These are phyloP conservation scores for Pseudomyrmex concolor DNA, from an alignment of 1,140 invertebrate genomes.

Conservation along the genomic window DNA sequence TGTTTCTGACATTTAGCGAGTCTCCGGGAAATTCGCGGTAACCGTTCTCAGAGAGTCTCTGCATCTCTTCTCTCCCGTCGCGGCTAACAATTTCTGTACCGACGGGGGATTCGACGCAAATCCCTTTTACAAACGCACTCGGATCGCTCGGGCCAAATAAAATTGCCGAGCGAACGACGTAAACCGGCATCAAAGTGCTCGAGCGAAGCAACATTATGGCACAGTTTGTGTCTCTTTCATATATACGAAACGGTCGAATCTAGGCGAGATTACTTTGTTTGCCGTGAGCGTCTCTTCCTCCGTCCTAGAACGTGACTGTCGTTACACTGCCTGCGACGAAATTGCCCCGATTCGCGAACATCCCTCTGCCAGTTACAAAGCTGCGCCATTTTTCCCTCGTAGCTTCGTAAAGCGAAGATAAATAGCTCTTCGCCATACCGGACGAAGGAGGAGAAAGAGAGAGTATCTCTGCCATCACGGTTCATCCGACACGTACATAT, in stretches of 20 bases:
- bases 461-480: constrained; percentile 49
- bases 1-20: not conserved
- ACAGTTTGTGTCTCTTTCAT: constrained; percentile 51
- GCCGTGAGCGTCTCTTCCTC: constrained; percentile 35
- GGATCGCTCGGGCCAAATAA: constrained; percentile 55
- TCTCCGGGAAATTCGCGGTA: constrained; percentile 20
- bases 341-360: constrained; percentile 75
- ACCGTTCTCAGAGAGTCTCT: not conserved
- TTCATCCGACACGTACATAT: constrained; percentile 60
- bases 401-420: constrained; percentile 76
- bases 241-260: constrained; percentile 57
- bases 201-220: constrained; percentile 48
- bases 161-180: constrained; percentile 55
- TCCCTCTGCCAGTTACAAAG: constrained; percentile 76
- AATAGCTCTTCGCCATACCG: constrained; percentile 73
- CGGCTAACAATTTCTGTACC: constrained; percentile 34
- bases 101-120: constrained; percentile 42
- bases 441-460: constrained; percentile 43
- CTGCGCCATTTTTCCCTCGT: constrained; percentile 73
- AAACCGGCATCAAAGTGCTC: constrained; percentile 35
- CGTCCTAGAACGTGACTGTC: constrained; percentile 67
- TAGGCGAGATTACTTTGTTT: constrained; percentile 69
- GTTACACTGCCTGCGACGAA: constrained; percentile 73
- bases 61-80: not conserved
- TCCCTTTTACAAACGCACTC: constrained; percentile 52